Evolutionary conservation across 2,888 invertebrate species (phyloP).

Genomic region (Muscina levida): DNA sequence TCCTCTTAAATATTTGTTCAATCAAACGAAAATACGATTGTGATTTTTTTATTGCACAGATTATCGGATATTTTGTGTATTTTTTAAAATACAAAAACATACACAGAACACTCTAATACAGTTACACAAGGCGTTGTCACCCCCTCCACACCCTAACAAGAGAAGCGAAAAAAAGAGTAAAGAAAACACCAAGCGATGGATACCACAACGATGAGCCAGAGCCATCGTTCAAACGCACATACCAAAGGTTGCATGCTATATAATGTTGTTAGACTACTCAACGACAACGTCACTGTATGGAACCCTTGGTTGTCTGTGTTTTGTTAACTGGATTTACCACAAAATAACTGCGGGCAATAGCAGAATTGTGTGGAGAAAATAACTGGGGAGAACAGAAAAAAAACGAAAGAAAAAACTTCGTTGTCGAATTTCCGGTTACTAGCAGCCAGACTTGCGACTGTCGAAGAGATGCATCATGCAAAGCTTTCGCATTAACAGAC

Average conservation of each 20-base stretch:
- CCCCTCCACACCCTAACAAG: slow-evolving; percentile 7
- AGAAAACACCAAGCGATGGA: not conserved
- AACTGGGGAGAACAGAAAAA: slow-evolving; percentile 45
- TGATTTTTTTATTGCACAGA: not conserved
- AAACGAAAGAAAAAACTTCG: slow-evolving; percentile 62
- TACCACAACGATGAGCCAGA: slow-evolving; percentile 15
- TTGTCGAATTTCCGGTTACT: slow-evolving; percentile 57
- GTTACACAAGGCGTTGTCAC: too few species aligned
- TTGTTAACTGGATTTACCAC: slow-evolving; percentile 65
- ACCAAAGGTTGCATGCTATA: slow-evolving; percentile 34
- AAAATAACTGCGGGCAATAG: slow-evolving; percentile 70
- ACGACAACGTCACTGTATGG: not conserved
- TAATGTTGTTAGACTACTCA: not conserved
- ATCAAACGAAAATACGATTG: slow-evolving; percentile 21
- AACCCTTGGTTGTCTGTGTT: slow-evolving; percentile 50
- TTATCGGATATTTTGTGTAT: slow-evolving; percentile 35
- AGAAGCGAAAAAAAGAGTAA: slow-evolving; percentile 11
- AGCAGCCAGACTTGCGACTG: too few species aligned
- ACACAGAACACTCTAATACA: slow-evolving; percentile 36
- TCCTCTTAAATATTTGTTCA: slow-evolving; percentile 19
- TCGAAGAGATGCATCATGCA: slow-evolving; percentile 17
- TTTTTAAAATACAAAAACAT: slow-evolving; percentile 61
- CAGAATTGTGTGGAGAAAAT: slow-evolving; percentile 42
- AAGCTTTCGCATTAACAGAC: not conserved
- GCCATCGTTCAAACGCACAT: not conserved